Conservation (phyloP, 1,140 invertebrate genomes). For the Trachelipus rathkii region DNA sequence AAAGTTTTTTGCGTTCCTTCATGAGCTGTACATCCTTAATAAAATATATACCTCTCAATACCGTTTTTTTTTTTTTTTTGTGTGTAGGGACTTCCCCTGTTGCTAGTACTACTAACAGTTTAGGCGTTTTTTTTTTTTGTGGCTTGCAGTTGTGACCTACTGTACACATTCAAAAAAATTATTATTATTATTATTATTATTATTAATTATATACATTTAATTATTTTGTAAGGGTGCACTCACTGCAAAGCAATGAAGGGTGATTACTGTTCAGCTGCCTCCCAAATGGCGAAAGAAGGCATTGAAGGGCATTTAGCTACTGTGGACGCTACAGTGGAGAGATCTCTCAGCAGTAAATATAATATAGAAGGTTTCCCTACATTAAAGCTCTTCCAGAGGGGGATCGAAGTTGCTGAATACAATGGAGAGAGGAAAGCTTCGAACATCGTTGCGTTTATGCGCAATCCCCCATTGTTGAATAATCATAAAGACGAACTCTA, state of each 20-base stretch:
- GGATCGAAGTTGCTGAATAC: conserved; percentile 53
- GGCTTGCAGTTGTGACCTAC: neutral
- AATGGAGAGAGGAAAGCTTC: conserved; percentile 49
- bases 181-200: conserved; percentile 22
- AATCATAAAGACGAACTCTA: conserved; percentile 24
- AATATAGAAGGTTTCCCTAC: conserved; percentile 50
- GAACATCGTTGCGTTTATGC: conserved; percentile 51
- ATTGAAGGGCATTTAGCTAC: conserved; percentile 48
- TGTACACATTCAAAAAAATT: conserved; percentile 48
- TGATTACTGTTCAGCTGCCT: conserved; percentile 56
- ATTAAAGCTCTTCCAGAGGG: conserved; percentile 51
- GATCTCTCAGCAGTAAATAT: conserved; percentile 38
- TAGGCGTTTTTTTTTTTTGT: neutral
- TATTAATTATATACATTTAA: too few species aligned
- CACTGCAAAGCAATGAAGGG: conserved; percentile 61
- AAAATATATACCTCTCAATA: too few species aligned
- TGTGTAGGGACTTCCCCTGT: too few species aligned
- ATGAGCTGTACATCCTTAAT: too few species aligned
- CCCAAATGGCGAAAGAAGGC: conserved; percentile 53
- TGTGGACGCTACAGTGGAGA: conserved; percentile 49
- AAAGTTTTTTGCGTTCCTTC: too few species aligned
- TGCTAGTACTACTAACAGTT: too few species aligned
- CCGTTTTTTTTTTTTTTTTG: too few species aligned
- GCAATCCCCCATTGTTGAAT: conserved; percentile 26
- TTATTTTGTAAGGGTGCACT: conserved; percentile 55